Evolutionary conservation across 2,888 invertebrate species (phyloP).

Genomic region (Amiota mariae): DNA sequence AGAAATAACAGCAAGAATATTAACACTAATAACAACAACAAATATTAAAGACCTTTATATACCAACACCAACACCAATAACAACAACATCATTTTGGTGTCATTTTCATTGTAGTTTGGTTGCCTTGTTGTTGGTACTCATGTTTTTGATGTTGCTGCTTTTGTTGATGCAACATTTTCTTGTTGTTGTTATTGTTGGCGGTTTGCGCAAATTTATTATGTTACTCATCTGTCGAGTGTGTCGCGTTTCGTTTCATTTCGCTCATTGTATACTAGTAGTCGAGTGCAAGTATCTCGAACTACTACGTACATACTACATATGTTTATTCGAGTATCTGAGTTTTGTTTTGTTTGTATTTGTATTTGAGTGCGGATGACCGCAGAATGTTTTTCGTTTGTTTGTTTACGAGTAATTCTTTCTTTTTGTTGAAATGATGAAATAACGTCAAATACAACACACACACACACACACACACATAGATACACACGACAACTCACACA

Average conservation of each 20-base stretch:
- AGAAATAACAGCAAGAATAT: neutral
- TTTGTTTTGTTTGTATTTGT: neutral
- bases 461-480: too few relatives aligned
- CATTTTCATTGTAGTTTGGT: conserved; percentile 16
- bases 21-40: neutral
- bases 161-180: neutral
- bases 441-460: too few relatives aligned
- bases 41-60: neutral
- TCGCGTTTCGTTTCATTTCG: neutral
- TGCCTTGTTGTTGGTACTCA: neutral
- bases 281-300: too few relatives aligned
- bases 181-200: neutral
- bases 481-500: too few relatives aligned
- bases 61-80: neutral
- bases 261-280: too few relatives aligned
- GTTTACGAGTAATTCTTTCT: neutral
- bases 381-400: neutral
- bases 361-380: conserved; percentile 7
- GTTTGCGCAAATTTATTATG: conserved; percentile 62
- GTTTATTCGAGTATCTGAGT: neutral
- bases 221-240: conserved; percentile 59
- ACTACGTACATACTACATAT: too few relatives aligned
- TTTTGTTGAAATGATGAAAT: too few relatives aligned
- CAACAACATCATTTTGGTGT: neutral
- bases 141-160: neutral